Evolutionary conservation across 1,140 invertebrate species (phyloP).

Genomic region (Marisa cornuarietis): DNA sequence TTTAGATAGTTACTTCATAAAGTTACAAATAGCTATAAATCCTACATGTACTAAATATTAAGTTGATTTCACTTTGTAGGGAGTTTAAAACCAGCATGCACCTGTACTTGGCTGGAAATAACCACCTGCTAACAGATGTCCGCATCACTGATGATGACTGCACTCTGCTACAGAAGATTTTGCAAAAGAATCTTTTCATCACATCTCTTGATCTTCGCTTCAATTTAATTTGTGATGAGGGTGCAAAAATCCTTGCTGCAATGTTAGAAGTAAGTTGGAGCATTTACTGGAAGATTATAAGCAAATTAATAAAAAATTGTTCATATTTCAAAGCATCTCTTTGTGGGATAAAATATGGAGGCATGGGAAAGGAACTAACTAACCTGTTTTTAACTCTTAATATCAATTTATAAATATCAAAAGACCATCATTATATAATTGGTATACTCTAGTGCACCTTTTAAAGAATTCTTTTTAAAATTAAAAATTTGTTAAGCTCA

Average conservation of each 20-base stretch:
- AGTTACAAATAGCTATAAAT: background rate
- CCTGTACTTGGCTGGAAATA: slow-evolving; percentile 64
- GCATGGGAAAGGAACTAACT: too few relatives aligned
- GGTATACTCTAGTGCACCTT: too few relatives aligned
- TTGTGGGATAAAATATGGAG: too few relatives aligned
- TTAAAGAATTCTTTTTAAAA: too few relatives aligned
- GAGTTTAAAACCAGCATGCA: slow-evolving; percentile 56
- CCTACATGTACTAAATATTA: background rate
- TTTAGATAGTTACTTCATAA: background rate
- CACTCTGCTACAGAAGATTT: slow-evolving; percentile 51
- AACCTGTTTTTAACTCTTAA: too few relatives aligned
- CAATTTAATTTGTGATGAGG: slow-evolving; percentile 63
- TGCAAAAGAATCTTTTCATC: slow-evolving; percentile 59
- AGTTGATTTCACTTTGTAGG: slow-evolving; percentile 25
- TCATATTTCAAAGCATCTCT: background rate
- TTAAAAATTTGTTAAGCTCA: too few relatives aligned
- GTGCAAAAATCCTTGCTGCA: slow-evolving; percentile 49
- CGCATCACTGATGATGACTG: slow-evolving; percentile 58
- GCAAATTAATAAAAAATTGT: background rate
- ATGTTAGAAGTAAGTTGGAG: slow-evolving; percentile 48
- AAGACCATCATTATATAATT: too few relatives aligned
- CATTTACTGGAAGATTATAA: background rate
- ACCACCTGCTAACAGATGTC: slow-evolving; percentile 56
- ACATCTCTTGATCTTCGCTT: slow-evolving; percentile 61
- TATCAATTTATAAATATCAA: too few relatives aligned